phyloP scores from a whole-genome alignment of 2,797 vertebrate genomes.

The Heterohyrax brucei region DNA sequence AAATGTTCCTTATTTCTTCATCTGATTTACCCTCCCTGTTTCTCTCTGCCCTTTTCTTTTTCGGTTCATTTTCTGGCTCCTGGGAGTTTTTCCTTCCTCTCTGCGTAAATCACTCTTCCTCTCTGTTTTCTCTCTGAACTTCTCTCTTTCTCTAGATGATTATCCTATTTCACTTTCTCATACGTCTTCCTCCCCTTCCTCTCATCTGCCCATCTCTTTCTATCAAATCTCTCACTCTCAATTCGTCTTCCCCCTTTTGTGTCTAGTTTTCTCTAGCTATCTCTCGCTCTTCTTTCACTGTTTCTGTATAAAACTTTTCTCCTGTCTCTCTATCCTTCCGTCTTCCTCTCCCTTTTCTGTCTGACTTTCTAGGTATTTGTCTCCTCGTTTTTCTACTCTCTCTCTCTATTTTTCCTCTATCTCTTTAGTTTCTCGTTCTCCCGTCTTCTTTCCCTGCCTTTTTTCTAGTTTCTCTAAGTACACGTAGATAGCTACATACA shows the following conservation, averaged over 20 bases:
- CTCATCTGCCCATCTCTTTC: background rate
- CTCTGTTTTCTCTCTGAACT: background rate
- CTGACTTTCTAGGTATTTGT: background rate
- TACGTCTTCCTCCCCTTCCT: background rate
- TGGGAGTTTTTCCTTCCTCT: background rate
- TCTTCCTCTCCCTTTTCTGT: background rate
- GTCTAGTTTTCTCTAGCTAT: background rate
- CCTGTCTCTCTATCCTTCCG: background rate
- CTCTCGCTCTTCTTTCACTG: background rate
- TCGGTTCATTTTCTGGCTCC: background rate
- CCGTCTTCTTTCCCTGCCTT: background rate
- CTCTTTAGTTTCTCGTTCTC: background rate
- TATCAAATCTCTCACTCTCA: background rate
- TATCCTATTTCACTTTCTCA: background rate
- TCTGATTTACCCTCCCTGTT: background rate
- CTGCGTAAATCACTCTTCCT: background rate
- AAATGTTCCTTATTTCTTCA: background rate
- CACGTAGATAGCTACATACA: no score
- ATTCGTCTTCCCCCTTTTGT: background rate
- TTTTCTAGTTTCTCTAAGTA: background rate
- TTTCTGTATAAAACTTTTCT: background rate
- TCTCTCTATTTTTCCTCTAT: background rate
- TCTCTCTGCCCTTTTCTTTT: background rate
- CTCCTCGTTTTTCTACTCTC: no score
- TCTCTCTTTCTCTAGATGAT: background rate